Conservation (phyloP, 1,140 invertebrate genomes). For the Nymphalis io region DNA sequence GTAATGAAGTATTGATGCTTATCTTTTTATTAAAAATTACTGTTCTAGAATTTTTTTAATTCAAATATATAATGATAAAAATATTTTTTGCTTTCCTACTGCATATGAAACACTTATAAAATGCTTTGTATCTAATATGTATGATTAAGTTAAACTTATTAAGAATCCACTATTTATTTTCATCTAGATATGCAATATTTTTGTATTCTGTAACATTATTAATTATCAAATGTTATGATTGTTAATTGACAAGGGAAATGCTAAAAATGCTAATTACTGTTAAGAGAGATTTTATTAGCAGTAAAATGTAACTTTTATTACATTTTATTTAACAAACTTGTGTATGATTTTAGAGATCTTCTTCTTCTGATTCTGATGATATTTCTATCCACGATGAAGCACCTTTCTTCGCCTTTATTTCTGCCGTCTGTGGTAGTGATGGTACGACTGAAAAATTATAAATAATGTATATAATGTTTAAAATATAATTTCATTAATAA, state of each 20-base stretch:
- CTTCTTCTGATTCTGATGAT: conserved; percentile 71
- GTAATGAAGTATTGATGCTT: too few relatives aligned
- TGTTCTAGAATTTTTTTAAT: not conserved
- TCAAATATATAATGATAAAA: not conserved
- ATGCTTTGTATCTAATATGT: not conserved
- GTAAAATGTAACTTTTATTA: conserved; percentile 68
- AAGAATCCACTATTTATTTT: conserved; percentile 29
- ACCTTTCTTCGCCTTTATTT: conserved; percentile 57
- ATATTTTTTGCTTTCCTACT: not conserved
- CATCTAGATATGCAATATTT: conserved; percentile 29
- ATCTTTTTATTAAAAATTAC: not conserved
- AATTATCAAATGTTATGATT: conserved; percentile 37
- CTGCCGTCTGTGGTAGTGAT: conserved; percentile 63
- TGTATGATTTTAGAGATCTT: conserved; percentile 46
- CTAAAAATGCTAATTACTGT: conserved; percentile 51
- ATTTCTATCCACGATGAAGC: conserved; percentile 72
- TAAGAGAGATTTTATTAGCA: conserved; percentile 64
- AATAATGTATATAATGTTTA: conserved; percentile 10
- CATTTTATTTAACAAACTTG: conserved; percentile 63
- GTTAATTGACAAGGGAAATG: conserved; percentile 62
- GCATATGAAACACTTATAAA: not conserved
- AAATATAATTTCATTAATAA: conserved; percentile 8
- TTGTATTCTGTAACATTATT: conserved; percentile 13
- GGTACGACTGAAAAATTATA: conserved; percentile 57
- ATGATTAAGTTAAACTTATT: not conserved